These are phyloP conservation scores for Zootoca vivipara DNA, from an alignment of 2,113 vertebrate species.

Conservation along the genomic window DNA sequence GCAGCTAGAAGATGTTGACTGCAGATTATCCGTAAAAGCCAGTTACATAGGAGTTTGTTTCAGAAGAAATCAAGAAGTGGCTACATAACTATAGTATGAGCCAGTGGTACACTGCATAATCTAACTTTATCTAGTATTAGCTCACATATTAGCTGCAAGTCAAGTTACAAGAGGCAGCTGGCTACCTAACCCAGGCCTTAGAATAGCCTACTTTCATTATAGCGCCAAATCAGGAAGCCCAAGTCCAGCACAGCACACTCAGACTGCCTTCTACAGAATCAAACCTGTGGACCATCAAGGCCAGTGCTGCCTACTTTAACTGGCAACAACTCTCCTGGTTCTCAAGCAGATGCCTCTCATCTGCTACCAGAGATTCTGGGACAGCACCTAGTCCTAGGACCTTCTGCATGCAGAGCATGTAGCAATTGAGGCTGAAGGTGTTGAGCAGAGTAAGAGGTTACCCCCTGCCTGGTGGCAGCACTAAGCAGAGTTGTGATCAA, in stretches of 20 bases:
- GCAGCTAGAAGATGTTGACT: not conserved
- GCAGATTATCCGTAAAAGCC: not conserved
- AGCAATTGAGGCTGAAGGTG: not conserved
- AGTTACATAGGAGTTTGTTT: not conserved
- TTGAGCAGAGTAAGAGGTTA: not conserved
- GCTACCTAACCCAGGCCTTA: not conserved
- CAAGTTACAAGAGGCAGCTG: not conserved
- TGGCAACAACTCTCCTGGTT: not conserved
- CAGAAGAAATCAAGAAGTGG: not conserved
- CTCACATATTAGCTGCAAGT: not conserved
- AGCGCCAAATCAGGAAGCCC: not conserved
- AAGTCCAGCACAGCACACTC: not conserved
- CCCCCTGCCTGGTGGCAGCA: not conserved
- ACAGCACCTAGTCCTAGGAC: not conserved
- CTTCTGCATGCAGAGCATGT: not conserved
- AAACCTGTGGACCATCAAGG: not conserved
- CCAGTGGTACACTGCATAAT: not conserved
- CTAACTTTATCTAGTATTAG: not conserved
- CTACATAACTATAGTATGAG: not conserved
- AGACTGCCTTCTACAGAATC: not conserved
- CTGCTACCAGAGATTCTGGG: not conserved
- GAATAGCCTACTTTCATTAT: not conserved
- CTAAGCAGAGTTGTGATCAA: not conserved
- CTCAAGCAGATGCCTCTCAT: not conserved
- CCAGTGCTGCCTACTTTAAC: not conserved